phyloP scores from a whole-genome alignment of 37 sponge, comb jelly and placozoan species.

The Lycopodina hypogea region DNA sequence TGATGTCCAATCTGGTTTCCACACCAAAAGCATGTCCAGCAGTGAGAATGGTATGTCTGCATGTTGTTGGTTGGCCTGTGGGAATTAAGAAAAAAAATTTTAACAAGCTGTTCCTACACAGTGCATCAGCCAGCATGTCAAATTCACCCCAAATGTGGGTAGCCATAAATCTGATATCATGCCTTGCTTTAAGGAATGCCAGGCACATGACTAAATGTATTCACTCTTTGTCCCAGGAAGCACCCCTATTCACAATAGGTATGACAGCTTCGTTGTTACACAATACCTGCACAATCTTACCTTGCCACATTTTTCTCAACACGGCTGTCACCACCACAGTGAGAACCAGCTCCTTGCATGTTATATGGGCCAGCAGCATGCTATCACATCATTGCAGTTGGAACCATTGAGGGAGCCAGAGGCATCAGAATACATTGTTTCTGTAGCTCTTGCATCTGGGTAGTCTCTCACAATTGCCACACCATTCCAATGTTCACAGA shows the following conservation, averaged over 20 bases:
- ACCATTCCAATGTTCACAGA: constrained; percentile 13
- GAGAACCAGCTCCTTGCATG: constrained; percentile 54
- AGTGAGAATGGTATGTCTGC: constrained; percentile 1
- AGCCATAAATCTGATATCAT: constrained; percentile 4
- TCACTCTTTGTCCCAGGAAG: constrained; percentile 11
- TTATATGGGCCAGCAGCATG: constrained; percentile 10
- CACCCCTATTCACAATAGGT: constrained; percentile 14
- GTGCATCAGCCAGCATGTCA: constrained; percentile 50
- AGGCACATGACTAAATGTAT: constrained; percentile 59
- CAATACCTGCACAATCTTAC: constrained; percentile 7
- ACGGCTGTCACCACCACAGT: constrained; percentile 41
- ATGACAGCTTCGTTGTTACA: too few species aligned
- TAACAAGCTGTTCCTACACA: constrained; percentile 16
- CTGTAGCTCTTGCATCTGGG: background rate
- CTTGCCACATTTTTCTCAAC: constrained; percentile 51
- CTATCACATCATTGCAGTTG: constrained; percentile 24
- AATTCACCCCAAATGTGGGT: constrained; percentile 28
- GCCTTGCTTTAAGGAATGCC: constrained; percentile 31
- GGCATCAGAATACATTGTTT: constrained; percentile 19
- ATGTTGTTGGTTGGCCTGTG: constrained; percentile 1
- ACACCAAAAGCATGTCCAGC: constrained; percentile 4
- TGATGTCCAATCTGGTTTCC: constrained; percentile 40
- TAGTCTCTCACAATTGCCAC: background rate
- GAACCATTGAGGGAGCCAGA: constrained; percentile 40
- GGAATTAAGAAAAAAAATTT: background rate